Evolutionary conservation across 2,113 vertebrate genomes (phyloP).

Genomic region (Gobius niger): DNA sequence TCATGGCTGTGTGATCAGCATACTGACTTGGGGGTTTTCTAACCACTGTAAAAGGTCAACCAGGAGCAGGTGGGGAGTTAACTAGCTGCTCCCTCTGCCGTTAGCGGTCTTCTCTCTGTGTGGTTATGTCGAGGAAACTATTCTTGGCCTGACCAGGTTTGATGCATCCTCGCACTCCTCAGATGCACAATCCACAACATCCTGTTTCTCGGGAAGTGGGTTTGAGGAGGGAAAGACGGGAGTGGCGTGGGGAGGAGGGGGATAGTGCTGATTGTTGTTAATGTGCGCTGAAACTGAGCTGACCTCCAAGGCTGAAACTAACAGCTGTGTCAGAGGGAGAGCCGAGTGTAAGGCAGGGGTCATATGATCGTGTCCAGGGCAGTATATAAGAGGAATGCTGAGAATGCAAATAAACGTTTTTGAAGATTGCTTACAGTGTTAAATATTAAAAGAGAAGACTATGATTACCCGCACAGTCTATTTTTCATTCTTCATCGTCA

Average conservation of each 20-base stretch:
- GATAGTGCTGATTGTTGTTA: conserved; percentile 63
- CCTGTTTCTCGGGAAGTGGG: conserved; percentile 73
- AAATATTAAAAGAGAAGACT: too few species aligned
- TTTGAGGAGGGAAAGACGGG: conserved; percentile 38
- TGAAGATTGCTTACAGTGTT: too few species aligned
- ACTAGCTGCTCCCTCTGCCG: background rate
- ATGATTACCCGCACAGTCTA: too few species aligned
- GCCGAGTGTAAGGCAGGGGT: conserved; percentile 17
- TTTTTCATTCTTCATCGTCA: too few species aligned
- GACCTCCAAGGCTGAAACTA: conserved; percentile 59
- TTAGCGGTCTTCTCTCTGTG: conserved; percentile 4
- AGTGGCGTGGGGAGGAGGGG: conserved; percentile 11
- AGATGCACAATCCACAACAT: conserved; percentile 69
- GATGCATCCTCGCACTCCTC: conserved; percentile 24
- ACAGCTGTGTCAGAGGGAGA: conserved; percentile 41
- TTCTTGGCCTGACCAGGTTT: conserved; percentile 20
- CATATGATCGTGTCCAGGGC: conserved; percentile 5
- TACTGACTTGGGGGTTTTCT: conserved; percentile 29
- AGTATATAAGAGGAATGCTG: too few species aligned
- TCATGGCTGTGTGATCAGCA: conserved; percentile 41
- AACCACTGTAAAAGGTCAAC: conserved; percentile 10
- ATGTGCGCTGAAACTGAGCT: conserved; percentile 59
- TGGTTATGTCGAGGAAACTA: conserved; percentile 17
- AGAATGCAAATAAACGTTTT: too few species aligned
- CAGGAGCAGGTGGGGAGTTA: conserved; percentile 11